Conservation (phyloP, 2,888 invertebrate genomes). For the Epinotia bilunana region DNA sequence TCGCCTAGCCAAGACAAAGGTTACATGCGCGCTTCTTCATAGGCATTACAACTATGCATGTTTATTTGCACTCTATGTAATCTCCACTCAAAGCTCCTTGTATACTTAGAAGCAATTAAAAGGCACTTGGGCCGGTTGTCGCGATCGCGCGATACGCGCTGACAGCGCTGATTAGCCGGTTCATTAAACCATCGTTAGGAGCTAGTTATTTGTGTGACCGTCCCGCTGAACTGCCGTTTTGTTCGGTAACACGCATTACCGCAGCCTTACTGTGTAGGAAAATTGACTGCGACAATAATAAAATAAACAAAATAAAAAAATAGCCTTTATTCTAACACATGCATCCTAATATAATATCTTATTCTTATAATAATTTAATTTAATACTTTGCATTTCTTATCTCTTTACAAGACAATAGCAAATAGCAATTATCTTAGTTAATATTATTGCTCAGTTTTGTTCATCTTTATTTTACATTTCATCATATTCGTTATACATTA, state of each 20-base stretch:
- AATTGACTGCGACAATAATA: neutral
- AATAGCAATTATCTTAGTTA: too few species aligned
- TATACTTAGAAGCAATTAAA: constrained; percentile 37
- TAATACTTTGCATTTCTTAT: too few species aligned
- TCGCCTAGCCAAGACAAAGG: neutral
- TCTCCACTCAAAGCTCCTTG: constrained; percentile 26
- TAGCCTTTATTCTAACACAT: too few species aligned
- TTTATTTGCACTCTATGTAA: constrained; percentile 18
- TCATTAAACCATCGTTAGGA: constrained; percentile 40
- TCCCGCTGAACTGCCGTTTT: constrained; percentile 25
- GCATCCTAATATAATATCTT: too few species aligned
- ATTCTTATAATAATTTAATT: too few species aligned
- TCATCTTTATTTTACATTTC: too few species aligned
- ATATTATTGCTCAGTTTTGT: too few species aligned
- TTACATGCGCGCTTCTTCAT: neutral
- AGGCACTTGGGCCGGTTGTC: constrained; percentile 38
- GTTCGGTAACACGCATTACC: constrained; percentile 20
- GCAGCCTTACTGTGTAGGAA: neutral
- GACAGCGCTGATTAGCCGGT: constrained; percentile 39
- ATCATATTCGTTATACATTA: too few species aligned
- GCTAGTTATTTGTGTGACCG: constrained; percentile 30
- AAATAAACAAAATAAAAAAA: too few species aligned
- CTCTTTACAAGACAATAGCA: too few species aligned
- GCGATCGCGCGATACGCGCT: constrained; percentile 36
- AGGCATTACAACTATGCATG: neutral